Conservation (phyloP, 2,888 invertebrate genomes). For the Drosophila mercatorum region DNA sequence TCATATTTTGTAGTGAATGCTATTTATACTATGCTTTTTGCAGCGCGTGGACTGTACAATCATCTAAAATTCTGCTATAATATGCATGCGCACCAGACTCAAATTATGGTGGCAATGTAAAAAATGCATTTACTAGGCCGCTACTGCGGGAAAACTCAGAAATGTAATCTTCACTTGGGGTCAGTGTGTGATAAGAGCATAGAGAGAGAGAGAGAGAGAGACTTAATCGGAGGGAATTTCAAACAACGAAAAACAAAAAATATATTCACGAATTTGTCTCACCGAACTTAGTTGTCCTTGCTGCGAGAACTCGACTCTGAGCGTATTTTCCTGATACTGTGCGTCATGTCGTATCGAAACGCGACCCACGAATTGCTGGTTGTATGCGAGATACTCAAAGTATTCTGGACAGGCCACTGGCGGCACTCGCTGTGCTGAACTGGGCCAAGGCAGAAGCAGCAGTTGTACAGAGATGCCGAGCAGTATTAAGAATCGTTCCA, state of each 20-base stretch:
- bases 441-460: constrained; percentile 13
- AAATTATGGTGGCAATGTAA: neutral
- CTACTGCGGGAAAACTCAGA: constrained; percentile 22
- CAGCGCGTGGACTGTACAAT: constrained; percentile 1
- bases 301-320: constrained; percentile 72
- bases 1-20: neutral
- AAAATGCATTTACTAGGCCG: neutral
- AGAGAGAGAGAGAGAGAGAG: neutral
- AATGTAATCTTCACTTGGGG: constrained; percentile 36
- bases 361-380: constrained; percentile 57
- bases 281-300: constrained; percentile 56
- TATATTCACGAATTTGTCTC: constrained; percentile 18
- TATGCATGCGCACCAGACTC: no score
- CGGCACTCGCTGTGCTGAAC: constrained; percentile 54
- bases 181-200: constrained; percentile 55
- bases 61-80: neutral
- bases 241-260: neutral
- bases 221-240: neutral
- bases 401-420: constrained; percentile 66
- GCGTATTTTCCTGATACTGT: constrained; percentile 38
- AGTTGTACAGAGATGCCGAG: constrained; percentile 20
- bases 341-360: constrained; percentile 54
- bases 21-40: constrained; percentile 26
- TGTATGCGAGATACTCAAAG: constrained; percentile 61
- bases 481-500: constrained; percentile 37